A percentile compares a stretch with the other conserved stretches of the same genome.
Evolutionary conservation across 2,888 invertebrate genomes (phyloP).

Genomic region (Thyatira batis): DNA sequence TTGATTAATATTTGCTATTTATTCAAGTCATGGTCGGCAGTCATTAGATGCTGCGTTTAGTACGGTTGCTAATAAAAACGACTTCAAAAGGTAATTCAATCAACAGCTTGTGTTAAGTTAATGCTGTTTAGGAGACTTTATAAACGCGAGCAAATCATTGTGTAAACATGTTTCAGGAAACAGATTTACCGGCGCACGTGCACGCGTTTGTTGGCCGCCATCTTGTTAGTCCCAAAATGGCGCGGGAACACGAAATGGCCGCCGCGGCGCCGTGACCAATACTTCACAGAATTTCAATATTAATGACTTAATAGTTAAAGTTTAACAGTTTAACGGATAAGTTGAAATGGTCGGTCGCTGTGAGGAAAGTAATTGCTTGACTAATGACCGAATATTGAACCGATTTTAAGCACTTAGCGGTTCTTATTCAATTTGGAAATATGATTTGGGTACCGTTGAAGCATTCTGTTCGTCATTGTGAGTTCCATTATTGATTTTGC

Average conservation of each 20-base stretch:
- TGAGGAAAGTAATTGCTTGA: slow-evolving; percentile 62
- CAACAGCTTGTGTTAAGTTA: slow-evolving; percentile 40
- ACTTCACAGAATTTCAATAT: slow-evolving; percentile 60
- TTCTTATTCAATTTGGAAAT: slow-evolving; percentile 1
- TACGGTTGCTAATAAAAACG: slow-evolving; percentile 1
- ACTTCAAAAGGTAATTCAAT: slow-evolving; percentile 33
- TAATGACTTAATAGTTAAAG: slow-evolving; percentile 73
- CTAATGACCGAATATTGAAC: slow-evolving; percentile 54
- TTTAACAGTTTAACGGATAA: slow-evolving; percentile 62
- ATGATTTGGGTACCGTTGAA: neutral
- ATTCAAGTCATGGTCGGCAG: neutral
- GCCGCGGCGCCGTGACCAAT: slow-evolving; percentile 30
- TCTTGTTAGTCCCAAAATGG: slow-evolving; percentile 40
- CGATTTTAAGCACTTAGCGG: slow-evolving; percentile 41
- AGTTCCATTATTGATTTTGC: too few species aligned
- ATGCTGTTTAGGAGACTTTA: slow-evolving; percentile 43
- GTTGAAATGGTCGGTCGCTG: slow-evolving; percentile 41
- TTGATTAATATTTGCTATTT: neutral
- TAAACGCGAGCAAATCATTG: slow-evolving; percentile 52
- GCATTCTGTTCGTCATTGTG: neutral
- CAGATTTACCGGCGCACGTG: slow-evolving; percentile 52
- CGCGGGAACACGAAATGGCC: slow-evolving; percentile 50
- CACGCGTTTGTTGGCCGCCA: slow-evolving; percentile 43
- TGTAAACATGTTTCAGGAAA: slow-evolving; percentile 57
- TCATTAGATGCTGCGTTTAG: neutral